Conservation (phyloP, 2,797 vertebrate species). For the Pangasius sanitwongsei region DNA sequence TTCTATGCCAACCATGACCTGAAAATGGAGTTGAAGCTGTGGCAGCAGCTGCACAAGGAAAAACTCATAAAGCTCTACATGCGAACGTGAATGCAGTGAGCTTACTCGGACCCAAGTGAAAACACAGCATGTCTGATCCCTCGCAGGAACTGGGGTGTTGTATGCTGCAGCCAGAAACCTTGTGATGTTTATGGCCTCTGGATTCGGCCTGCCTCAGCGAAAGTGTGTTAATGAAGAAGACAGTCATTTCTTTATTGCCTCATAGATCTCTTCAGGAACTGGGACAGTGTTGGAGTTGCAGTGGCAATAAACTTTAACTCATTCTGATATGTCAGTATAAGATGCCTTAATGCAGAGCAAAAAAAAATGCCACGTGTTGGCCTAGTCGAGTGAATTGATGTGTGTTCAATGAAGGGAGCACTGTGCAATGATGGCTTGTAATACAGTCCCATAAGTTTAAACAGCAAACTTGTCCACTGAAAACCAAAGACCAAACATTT, state of each 20-base stretch:
- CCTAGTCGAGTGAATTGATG: neutral
- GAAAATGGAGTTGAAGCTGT: slow-evolving; percentile 72
- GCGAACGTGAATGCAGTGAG: slow-evolving; percentile 40
- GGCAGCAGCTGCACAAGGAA: slow-evolving; percentile 73
- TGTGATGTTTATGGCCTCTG: neutral
- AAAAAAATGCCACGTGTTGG: neutral
- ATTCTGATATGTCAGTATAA: neutral
- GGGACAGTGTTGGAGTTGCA: neutral
- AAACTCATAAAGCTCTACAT: slow-evolving; percentile 75
- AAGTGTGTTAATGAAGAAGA: neutral
- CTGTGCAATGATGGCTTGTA: neutral
- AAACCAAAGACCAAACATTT: neutral
- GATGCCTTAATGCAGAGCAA: neutral
- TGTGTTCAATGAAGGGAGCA: neutral
- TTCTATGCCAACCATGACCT: slow-evolving; percentile 81
- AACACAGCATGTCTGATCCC: neutral
- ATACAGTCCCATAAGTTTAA: neutral
- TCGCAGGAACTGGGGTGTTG: neutral
- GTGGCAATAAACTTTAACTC: neutral
- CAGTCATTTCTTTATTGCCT: neutral
- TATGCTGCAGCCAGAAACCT: neutral
- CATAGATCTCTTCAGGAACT: too few relatives aligned
- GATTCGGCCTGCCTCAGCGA: neutral
- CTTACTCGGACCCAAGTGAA: neutral
- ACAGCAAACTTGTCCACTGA: neutral